phyloP scores from a whole-genome alignment of 2,113 vertebrate species.

The Engystomops pustulosus region DNA sequence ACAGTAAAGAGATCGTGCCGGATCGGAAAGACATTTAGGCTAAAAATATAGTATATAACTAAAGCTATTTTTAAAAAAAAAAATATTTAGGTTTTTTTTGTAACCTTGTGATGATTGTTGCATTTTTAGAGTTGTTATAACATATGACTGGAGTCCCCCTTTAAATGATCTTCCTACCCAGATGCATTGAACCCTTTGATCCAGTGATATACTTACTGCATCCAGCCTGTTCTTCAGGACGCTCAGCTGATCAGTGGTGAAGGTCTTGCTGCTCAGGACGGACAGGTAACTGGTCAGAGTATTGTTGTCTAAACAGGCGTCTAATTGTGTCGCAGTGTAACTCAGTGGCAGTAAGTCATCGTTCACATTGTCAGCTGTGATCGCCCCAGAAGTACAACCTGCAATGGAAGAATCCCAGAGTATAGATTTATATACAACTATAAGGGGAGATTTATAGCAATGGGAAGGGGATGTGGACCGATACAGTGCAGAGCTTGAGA shows the following conservation, averaged over 20 bases:
- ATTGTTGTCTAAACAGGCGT: constrained; percentile 60
- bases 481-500: too few relatives aligned
- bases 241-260: constrained; percentile 66
- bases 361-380: background rate
- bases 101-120: background rate
- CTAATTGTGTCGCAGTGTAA: constrained; percentile 50
- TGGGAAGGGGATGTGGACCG: too few relatives aligned
- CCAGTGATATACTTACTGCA: constrained; percentile 66
- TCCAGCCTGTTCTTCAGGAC: constrained; percentile 66
- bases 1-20: too few relatives aligned
- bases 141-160: background rate
- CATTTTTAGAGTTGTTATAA: background rate
- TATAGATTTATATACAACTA: background rate
- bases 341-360: background rate
- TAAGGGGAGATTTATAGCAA: too few relatives aligned
- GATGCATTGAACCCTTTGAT: background rate
- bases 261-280: constrained; percentile 56
- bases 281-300: constrained; percentile 58
- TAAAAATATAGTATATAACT: too few relatives aligned
- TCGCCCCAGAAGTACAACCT: constrained; percentile 29
- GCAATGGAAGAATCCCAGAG: background rate
- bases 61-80: too few relatives aligned
- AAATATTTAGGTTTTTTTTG: background rate
- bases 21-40: too few relatives aligned
- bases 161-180: background rate